A percentile compares a stretch with the other conserved stretches of the same genome.
Evolutionary conservation across 2,797 vertebrate species (phyloP).

Genomic region (Fistularia commersonii): DNA sequence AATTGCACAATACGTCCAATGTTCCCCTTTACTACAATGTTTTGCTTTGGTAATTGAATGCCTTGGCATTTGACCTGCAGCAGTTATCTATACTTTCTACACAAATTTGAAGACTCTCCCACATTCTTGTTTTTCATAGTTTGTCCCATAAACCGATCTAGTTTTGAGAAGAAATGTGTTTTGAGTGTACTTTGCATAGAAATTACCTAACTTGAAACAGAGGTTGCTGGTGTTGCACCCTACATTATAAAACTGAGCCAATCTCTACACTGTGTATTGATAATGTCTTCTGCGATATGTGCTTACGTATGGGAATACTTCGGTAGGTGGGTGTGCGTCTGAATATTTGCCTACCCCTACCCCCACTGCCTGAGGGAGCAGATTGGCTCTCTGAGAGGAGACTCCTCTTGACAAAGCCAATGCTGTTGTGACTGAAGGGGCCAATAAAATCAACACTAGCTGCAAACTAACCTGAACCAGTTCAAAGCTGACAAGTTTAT

Average conservation of each 20-base stretch:
- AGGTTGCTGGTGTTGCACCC: not conserved
- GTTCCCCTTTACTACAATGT: not conserved
- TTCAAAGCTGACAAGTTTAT: constrained; percentile 34
- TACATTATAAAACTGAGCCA: not conserved
- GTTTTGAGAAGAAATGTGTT: no score
- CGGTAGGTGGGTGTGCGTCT: constrained; percentile 7
- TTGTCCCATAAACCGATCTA: no score
- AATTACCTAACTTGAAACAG: no score
- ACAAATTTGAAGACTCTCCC: no score
- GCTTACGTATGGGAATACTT: not conserved
- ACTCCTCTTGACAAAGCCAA: constrained; percentile 60
- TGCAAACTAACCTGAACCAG: constrained; percentile 50
- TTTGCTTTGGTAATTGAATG: not conserved
- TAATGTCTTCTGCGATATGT: not conserved
- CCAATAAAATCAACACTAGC: constrained; percentile 44
- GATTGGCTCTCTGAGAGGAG: constrained; percentile 62
- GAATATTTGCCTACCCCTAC: constrained; percentile 27
- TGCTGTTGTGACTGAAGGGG: constrained; percentile 6
- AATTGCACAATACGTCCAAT: not conserved
- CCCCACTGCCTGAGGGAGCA: constrained; percentile 26
- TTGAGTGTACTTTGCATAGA: no score
- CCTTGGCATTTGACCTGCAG: no score
- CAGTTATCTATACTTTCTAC: not conserved
- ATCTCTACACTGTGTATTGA: not conserved
- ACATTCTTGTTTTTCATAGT: no score